phyloP scores from a whole-genome alignment of 1,140 invertebrate genomes.

The Trialeurodes vaporariorum region DNA sequence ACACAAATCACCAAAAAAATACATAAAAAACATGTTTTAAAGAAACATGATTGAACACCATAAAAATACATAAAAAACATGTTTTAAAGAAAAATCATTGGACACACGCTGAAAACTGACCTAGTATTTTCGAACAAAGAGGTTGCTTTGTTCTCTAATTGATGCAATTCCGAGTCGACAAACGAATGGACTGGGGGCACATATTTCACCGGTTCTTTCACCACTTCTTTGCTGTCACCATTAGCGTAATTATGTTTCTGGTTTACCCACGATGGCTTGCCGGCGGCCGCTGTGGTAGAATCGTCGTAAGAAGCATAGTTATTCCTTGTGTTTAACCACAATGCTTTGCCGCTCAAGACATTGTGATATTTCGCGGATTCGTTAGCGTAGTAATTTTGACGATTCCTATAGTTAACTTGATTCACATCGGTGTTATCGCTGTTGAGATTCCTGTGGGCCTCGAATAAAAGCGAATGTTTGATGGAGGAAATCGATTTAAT shows the following conservation, averaged over 20 bases:
- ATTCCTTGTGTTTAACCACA: neutral
- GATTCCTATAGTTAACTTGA: neutral
- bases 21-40: too few species aligned
- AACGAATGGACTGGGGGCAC: neutral
- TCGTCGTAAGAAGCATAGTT: neutral
- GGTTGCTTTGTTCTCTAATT: conserved; percentile 45
- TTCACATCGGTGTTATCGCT: neutral
- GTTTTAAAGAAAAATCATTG: too few species aligned
- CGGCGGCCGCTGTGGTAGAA: too few species aligned
- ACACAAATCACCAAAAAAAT: too few species aligned
- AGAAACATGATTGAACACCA: too few species aligned
- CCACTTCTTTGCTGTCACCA: too few species aligned
- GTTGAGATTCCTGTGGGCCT: neutral
- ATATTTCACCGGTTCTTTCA: too few species aligned
- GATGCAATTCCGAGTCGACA: conserved; percentile 39
- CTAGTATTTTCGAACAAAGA: conserved; percentile 48
- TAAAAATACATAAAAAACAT: too few species aligned
- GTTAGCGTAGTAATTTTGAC: neutral
- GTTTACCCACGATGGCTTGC: too few species aligned
- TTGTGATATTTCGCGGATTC: neutral
- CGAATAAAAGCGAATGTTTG: neutral
- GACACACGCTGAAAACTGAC: conserved; percentile 36
- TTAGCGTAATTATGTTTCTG: too few species aligned
- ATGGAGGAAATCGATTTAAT: neutral
- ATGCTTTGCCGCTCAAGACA: neutral